These are phyloP conservation scores for Sebastes flavidus DNA, from an alignment of 2,797 vertebrate genomes.

Conservation along the genomic window DNA sequence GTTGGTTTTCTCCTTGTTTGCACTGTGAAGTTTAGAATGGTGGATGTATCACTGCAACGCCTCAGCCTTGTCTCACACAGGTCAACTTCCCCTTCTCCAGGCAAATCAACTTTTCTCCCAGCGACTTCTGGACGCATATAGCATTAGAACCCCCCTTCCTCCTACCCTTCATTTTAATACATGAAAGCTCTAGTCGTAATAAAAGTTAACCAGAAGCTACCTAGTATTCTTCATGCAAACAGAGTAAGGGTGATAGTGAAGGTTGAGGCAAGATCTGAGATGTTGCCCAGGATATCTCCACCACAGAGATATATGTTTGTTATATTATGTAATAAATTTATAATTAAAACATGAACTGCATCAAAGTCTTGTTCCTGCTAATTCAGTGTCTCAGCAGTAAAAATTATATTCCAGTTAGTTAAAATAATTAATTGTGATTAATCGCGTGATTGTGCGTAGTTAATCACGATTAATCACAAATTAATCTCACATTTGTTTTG, in stretches of 20 bases:
- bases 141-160: background rate
- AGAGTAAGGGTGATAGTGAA: conserved; percentile 54
- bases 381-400: background rate
- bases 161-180: background rate
- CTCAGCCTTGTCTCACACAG: conserved; percentile 70
- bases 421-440: too few species aligned
- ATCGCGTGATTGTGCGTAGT: too few species aligned
- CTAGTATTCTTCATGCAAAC: conserved; percentile 45
- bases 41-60: conserved; percentile 72
- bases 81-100: conserved; percentile 45
- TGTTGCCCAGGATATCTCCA: conserved; percentile 88
- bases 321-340: conserved; percentile 91
- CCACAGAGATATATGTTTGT: conserved; percentile 96
- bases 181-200: background rate
- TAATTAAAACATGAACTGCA: conserved; percentile 76
- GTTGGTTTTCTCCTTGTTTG: conserved; percentile 82
- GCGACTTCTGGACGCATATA: background rate
- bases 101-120: background rate
- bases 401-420: background rate
- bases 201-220: conserved; percentile 46
- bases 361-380: conserved; percentile 39
- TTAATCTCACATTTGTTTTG: too few species aligned
- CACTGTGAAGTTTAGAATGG: conserved; percentile 84
- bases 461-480: too few species aligned
- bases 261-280: conserved; percentile 79